Base-by-base conservation (phyloP, 2,888 invertebrate species). In the Amphipyra tragopoginis region DNA sequence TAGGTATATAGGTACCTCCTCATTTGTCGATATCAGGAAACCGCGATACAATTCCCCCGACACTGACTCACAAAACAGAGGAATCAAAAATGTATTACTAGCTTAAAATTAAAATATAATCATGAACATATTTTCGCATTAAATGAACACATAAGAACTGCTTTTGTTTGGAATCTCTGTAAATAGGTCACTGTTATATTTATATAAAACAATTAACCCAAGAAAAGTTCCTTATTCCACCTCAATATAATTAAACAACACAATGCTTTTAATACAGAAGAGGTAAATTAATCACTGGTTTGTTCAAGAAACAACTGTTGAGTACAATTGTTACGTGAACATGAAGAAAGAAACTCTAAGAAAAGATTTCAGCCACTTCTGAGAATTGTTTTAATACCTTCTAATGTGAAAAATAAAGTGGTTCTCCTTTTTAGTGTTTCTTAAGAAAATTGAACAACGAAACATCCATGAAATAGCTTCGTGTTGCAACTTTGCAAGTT, bases 231-330 rank as follows among this genome's bases (percentile, higher is more conserved):
- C 14, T 34, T 44, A 26, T 47, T 69, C 36, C 36, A 45, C 45
- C 40, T 62, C 63, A 50, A 62, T 48, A 57, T 71, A 69, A 71
- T 71, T 74, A 74, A 21, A 71, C 75, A 74, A 51, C 47, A 69
- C 75, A 71, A 74, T 74, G 75, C 75, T 71, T 74, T 69, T 74
- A 71, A 69, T 71, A 74, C 70, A 63, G 68, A 69, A 69, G 50
- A 71, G 70, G 75, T 63, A 71, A 69, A 71, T 69, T 74, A 71
- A 71, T 71, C 75, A 71, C 70, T 50, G 70, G 75, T 57, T 69
- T 69, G 70, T 71, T 69, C 63, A 63, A 44, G 38, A 62, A 44
- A 69, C 70, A 74, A 74, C 70, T 74, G 75, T 40, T 57, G 70
- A 73, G 70, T 54, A 69, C 63, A 62, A 74, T 69, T 53, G 70